phyloP scores from a whole-genome alignment of 2,113 vertebrate genomes.

The Collichthys lucidus region DNA sequence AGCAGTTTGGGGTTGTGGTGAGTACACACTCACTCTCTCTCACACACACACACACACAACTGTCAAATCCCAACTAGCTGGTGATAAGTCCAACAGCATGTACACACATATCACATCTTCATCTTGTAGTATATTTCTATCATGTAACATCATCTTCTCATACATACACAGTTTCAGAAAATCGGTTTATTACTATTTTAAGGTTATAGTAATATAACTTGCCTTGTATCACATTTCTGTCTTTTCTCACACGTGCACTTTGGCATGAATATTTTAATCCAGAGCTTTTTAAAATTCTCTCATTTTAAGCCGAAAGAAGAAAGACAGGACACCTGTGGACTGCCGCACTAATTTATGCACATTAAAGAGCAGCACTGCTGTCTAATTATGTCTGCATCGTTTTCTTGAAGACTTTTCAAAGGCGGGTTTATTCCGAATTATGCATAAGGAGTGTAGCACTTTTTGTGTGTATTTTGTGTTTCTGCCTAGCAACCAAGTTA shows the following conservation, averaged over 20 bases:
- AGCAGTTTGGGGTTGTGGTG: conserved; percentile 97
- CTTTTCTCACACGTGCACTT: conserved; percentile 19
- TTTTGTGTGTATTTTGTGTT: conserved; percentile 35
- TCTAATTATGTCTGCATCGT: conserved; percentile 63
- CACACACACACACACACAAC: neutral
- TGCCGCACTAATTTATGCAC: conserved; percentile 63
- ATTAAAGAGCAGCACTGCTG: conserved; percentile 56
- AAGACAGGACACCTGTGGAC: conserved; percentile 62
- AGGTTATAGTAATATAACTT: conserved; percentile 17
- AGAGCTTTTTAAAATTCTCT: conserved; percentile 61
- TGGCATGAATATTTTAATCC: conserved; percentile 65
- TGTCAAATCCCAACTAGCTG: conserved; percentile 4
- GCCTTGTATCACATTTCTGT: conserved; percentile 15
- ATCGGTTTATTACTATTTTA: neutral
- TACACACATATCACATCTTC: neutral
- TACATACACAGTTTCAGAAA: neutral
- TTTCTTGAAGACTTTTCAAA: conserved; percentile 69
- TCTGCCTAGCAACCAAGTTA: conserved; percentile 23
- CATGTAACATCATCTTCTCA: no score
- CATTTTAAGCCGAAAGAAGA: conserved; percentile 55
- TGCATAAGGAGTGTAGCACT: conserved; percentile 37
- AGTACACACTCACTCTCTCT: conserved; percentile 74
- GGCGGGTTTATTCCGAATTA: conserved; percentile 56
- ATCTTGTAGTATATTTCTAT: no score
- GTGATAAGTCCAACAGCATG: neutral